Conservation (phyloP, 2,113 vertebrate genomes). For the Etheostoma spectabile region DNA sequence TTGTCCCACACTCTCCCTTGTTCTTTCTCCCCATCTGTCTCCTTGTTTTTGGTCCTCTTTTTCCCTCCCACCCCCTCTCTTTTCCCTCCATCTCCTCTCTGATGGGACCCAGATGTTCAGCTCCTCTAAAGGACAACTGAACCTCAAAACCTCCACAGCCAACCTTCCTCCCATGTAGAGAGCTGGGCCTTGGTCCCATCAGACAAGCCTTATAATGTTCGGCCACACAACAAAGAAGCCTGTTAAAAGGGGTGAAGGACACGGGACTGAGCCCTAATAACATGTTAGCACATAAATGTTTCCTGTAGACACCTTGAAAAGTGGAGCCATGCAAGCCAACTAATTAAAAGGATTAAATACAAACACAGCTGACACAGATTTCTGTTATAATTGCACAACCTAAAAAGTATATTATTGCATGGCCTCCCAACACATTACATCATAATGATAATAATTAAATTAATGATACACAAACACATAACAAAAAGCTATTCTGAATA, state of each 20-base stretch:
- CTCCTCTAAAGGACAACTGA: slow-evolving; percentile 42
- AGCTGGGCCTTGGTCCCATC: slow-evolving; percentile 43
- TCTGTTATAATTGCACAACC: background rate
- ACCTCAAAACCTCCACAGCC: slow-evolving; percentile 22
- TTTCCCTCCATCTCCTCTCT: slow-evolving; percentile 43
- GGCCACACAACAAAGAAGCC: slow-evolving; percentile 32
- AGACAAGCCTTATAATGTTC: slow-evolving; percentile 50
- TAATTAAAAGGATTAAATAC: slow-evolving; percentile 45
- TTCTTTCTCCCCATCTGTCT: slow-evolving; percentile 66
- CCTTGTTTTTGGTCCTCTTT: slow-evolving; percentile 42
- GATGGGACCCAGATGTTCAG: slow-evolving; percentile 76
- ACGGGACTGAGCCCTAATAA: slow-evolving; percentile 59
- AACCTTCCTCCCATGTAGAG: slow-evolving; percentile 21
- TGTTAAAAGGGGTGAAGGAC: slow-evolving; percentile 54
- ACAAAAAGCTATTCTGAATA: background rate
- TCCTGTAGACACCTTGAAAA: slow-evolving; percentile 61
- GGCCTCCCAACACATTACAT: background rate
- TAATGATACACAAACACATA: background rate
- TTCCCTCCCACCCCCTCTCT: slow-evolving; percentile 14
- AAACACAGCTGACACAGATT: slow-evolving; percentile 49
- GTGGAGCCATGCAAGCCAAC: slow-evolving; percentile 32
- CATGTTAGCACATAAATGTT: slow-evolving; percentile 57
- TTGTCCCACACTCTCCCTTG: slow-evolving; percentile 44
- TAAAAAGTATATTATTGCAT: background rate
- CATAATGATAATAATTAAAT: background rate